These are phyloP conservation scores for Triplophysa yarkandensis DNA, from an alignment of 2,797 vertebrate genomes.

Conservation along the genomic window DNA sequence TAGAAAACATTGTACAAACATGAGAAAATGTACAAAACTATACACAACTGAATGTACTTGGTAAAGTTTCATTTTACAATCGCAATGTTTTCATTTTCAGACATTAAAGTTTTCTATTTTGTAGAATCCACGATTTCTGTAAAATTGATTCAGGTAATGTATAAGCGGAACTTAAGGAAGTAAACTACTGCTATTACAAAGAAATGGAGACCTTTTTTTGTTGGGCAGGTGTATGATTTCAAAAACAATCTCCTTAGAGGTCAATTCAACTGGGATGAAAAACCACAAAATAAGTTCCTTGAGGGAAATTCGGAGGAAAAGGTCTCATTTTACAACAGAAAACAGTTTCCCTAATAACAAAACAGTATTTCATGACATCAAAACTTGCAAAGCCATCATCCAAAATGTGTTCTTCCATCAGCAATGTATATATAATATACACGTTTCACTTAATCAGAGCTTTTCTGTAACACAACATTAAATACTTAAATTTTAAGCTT, in stretches of 20 bases:
- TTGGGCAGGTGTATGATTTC: background rate
- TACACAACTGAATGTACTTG: constrained; percentile 73
- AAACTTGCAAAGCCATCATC: background rate
- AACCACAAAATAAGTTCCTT: background rate
- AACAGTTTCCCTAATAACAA: background rate
- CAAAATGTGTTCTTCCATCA: constrained; percentile 11
- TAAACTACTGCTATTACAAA: constrained; percentile 1
- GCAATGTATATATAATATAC: constrained; percentile 73
- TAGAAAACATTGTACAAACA: constrained; percentile 66
- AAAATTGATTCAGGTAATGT: constrained; percentile 27
- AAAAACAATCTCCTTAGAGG: constrained; percentile 2
- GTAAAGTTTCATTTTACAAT: constrained; percentile 68
- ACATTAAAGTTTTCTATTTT: no score
- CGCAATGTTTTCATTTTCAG: constrained; percentile 52
- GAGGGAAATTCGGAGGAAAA: constrained; percentile 15
- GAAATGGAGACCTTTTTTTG: constrained; percentile 1
- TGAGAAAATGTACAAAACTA: constrained; percentile 70
- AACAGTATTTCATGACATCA: constrained; percentile 26
- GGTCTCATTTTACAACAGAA: background rate
- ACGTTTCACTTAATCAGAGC: constrained; percentile 54
- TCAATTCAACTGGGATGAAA: constrained; percentile 5
- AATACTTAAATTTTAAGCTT: constrained; percentile 35
- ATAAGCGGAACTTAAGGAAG: constrained; percentile 13
- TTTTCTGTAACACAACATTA: constrained; percentile 25
- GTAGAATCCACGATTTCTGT: constrained; percentile 39